These are phyloP conservation scores for Sclerodermus sp. DNA, from an alignment of 2,888 invertebrate genomes.

Conservation along the genomic window DNA sequence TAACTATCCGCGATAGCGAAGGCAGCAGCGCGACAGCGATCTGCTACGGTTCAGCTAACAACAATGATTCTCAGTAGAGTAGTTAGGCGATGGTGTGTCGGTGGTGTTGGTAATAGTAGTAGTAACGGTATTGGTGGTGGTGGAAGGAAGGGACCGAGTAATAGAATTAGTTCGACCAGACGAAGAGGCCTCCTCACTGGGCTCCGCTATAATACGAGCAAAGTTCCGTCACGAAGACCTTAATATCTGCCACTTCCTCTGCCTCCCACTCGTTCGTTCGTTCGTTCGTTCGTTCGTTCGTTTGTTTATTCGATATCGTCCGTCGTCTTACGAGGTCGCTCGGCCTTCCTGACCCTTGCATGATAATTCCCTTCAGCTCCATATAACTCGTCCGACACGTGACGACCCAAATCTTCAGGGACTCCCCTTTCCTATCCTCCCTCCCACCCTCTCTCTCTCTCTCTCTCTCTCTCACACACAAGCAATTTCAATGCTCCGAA, in stretches of 20 bases:
- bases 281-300: constrained; percentile 33
- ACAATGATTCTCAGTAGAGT: constrained; percentile 7
- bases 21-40: constrained; percentile 7
- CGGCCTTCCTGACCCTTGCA: constrained; percentile 25
- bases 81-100: no score
- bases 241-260: constrained; percentile 46
- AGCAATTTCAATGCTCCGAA: no score
- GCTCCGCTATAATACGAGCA: constrained; percentile 31
- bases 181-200: constrained; percentile 15
- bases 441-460: constrained; percentile 10
- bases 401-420: no score
- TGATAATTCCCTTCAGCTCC: constrained; percentile 23
- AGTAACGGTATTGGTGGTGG: constrained; percentile 10
- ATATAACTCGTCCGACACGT: no score
- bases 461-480: constrained; percentile 1
- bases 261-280: constrained; percentile 43
- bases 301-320: constrained; percentile 40
- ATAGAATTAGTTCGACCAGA: constrained; percentile 41
- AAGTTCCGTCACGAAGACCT: constrained; percentile 41
- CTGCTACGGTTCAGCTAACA: constrained; percentile 3
- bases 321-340: constrained; percentile 26
- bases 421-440: constrained; percentile 2
- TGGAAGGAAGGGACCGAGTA: constrained; percentile 31
- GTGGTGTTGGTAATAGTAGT: constrained; percentile 1
- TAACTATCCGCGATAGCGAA: background rate